Base-by-base conservation (phyloP, 2,888 invertebrate species). In the Auanema sp. region DNA sequence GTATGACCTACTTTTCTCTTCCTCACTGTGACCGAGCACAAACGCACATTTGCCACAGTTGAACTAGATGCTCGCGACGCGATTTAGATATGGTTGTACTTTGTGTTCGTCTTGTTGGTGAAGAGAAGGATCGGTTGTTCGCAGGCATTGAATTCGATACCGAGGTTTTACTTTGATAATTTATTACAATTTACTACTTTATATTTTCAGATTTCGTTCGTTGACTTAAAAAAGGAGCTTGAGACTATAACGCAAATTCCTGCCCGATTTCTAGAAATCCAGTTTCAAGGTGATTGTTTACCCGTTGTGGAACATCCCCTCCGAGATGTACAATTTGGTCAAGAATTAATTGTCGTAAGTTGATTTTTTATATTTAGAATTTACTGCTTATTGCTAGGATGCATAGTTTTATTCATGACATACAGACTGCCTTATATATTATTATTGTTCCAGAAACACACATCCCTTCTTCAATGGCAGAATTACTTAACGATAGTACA, bases 341-440 rank as follows among this genome's bases (percentile, higher is more conserved):
- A 66, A 42, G 66, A 69, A 55, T 6, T 69, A 44, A 55, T 66
- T 18, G 63, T 69, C 41, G 69, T 69, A 69, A 66, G 58, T 64
- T 60, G 63, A 68, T 62, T 68, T 68, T 68, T 67, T 58, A 60
- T 14, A 64, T 64, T 60, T 63, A 11, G 8, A 50, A 50, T 50
- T 50, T 50, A 50, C 50, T 50, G 50, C 21, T 50, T 54, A 54
- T 54, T 54, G 55, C 25, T 55, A 55, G 33, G 41, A 55, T 55
- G 55, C 3, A 55, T 55, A 55, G 25, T 4, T 55, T 55, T 11
- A 55, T n/a, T 55, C 14, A 55, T 55, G 41, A 55, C 33, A 55
- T 55, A 55, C 41, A 55, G 55, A 11, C 5, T 3, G 33, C 2
- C 41, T 55, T 55, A 55, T 40, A 55, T 10, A 25, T 6, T 40